Conservation (phyloP, 2,888 invertebrate genomes). For the Cataglyphis livida region DNA sequence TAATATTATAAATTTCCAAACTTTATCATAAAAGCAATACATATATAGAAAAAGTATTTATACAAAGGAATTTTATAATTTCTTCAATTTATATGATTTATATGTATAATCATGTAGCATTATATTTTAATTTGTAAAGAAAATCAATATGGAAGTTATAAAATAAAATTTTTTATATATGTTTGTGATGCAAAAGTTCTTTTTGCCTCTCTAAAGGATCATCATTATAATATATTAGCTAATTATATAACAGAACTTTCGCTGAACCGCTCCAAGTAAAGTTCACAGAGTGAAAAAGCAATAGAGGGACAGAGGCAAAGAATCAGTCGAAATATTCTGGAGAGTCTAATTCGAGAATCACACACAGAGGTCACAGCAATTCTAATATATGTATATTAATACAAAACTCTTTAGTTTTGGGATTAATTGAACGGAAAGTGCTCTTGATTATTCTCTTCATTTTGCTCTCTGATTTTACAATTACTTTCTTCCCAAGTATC, state of each 20-base stretch:
- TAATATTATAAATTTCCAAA: background rate
- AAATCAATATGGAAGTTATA: background rate
- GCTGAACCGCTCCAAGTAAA: background rate
- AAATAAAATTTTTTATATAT: constrained; percentile 11
- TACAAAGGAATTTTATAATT: background rate
- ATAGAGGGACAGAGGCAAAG: background rate
- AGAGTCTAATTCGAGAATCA: background rate
- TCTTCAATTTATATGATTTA: background rate
- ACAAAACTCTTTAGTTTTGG: background rate
- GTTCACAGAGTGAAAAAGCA: background rate
- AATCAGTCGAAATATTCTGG: background rate
- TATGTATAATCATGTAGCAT: background rate
- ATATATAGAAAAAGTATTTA: background rate
- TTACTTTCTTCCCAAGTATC: background rate
- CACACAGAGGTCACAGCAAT: background rate
- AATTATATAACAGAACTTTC: constrained; percentile 32
- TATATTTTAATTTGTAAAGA: background rate
- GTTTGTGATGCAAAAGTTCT: background rate
- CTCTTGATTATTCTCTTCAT: background rate
- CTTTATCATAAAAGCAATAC: background rate
- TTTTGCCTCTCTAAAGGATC: background rate
- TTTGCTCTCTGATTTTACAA: background rate
- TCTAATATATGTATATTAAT: background rate
- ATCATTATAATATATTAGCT: constrained; percentile 16
- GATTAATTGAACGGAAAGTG: background rate